Evolutionary conservation across 2,113 vertebrate genomes (phyloP), one percentile per base, ranked within the genome.

Genomic region (Callithrix jacchus): DNA sequence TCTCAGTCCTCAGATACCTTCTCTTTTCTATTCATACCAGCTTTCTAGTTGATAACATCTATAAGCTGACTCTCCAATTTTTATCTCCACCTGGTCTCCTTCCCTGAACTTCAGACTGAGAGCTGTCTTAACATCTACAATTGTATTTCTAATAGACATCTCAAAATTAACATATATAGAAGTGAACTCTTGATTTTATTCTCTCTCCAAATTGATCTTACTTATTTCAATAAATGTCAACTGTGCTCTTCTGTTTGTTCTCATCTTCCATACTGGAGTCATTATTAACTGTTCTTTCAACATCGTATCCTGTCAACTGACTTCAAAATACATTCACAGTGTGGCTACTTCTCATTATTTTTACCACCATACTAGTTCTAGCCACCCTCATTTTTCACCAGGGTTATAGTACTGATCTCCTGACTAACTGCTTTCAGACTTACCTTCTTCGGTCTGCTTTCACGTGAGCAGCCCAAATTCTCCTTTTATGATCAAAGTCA

Each of bases 181-280:
- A 25, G 5, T 73, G 21, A 58, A 6, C 89, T 27, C 17, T 6
- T 5, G 25, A 68, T 30, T 35, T 0, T 40, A 2, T 25, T 40
- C 8, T 30, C 10, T 85, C 27, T 23, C 42, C 54, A 47, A 42
- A 27, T 45, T 45, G 25, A 8, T 76, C n/a, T 23, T 64, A 13
- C 58, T 88, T 47, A 79, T 54, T 83, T 92, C 40, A 58, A 58
- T 77, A 93, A 77, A 70, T 92, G 70, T 27, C 18, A 79, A 21
- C 40, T 77, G 18, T 18, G 12, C n/a, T 32, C 32, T 82, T 92
- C 32, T 23, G 7, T 83, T 82, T 74, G 27, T 87, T 66, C 45
- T 54, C 32, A 52, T 56, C 71, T 71, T 18, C 61, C 61, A 64
- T 32, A 14, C 47, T 54, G 32, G 32, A 32, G 25, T 76, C 45